Evolutionary conservation across 2,797 vertebrate genomes (phyloP).

Genomic region (Anguilla megastoma): DNA sequence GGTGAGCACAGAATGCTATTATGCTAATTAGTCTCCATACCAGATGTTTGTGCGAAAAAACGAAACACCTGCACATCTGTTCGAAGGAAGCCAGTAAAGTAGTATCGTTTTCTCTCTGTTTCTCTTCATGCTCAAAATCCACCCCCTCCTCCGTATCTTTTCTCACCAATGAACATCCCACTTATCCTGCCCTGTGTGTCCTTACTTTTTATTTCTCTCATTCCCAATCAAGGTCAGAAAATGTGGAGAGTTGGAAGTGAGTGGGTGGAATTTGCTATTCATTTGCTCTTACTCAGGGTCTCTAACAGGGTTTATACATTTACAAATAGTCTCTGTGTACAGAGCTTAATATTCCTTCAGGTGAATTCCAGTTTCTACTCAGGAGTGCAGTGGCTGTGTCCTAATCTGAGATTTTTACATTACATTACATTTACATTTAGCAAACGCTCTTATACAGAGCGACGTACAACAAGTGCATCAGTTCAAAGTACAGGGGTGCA

Average conservation of each 20-base stretch:
- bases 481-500: too few relatives aligned
- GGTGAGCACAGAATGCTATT: background rate
- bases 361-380: background rate
- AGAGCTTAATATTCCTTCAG: background rate
- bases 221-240: background rate
- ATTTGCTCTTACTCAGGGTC: background rate
- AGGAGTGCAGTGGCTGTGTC: too few relatives aligned
- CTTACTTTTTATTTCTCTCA: background rate
- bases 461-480: too few relatives aligned
- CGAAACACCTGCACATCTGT: conserved; percentile 13
- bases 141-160: background rate
- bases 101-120: background rate
- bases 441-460: too few relatives aligned
- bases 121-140: background rate
- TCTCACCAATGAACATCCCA: background rate
- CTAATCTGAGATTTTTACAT: background rate
- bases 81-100: conserved; percentile 2
- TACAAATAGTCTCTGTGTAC: background rate
- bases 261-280: background rate
- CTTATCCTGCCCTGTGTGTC: background rate
- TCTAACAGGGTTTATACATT: background rate
- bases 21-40: background rate
- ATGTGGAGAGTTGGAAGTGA: background rate
- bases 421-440: too few relatives aligned
- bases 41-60: background rate